These are phyloP conservation scores for Smithornis capensis DNA, from an alignment of 2,113 vertebrate species.

Conservation along the genomic window DNA sequence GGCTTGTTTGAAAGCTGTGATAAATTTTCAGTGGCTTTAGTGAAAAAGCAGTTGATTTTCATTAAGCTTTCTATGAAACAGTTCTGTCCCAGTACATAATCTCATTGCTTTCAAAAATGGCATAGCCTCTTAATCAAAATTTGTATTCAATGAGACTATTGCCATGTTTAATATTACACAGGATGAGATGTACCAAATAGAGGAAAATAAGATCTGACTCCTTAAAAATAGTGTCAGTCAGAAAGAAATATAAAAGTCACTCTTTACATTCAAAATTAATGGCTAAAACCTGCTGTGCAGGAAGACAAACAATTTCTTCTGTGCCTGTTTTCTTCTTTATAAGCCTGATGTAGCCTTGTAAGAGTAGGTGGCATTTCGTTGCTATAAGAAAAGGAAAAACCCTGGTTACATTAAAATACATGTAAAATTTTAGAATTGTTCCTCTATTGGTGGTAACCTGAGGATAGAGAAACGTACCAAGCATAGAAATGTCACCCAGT, in stretches of 20 bases:
- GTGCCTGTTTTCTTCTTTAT: not conserved
- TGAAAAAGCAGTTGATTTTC: not conserved
- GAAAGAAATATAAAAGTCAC: not conserved
- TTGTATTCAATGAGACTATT: not conserved
- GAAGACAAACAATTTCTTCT: not conserved
- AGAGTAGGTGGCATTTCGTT: not conserved
- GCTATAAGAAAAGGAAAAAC: not conserved
- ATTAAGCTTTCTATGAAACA: not conserved
- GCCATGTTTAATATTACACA: not conserved
- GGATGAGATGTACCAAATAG: not conserved
- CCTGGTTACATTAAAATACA: not conserved
- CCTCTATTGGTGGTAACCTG: not conserved
- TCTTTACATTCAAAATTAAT: not conserved
- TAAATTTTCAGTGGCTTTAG: not conserved
- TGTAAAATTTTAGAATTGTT: not conserved
- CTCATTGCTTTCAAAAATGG: not conserved
- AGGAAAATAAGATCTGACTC: not conserved
- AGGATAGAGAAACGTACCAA: constrained; percentile 5
- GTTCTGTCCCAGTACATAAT: not conserved
- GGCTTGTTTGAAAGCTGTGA: not conserved
- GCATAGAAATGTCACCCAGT: not conserved
- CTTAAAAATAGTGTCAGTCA: not conserved
- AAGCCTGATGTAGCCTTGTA: not conserved
- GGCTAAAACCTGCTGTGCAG: not conserved
- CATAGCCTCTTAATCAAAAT: not conserved